Evolutionary conservation across 2,797 vertebrate genomes (phyloP), one percentile per base, ranked within the genome.

Genomic region (Melanotaenia pygmaea): DNA sequence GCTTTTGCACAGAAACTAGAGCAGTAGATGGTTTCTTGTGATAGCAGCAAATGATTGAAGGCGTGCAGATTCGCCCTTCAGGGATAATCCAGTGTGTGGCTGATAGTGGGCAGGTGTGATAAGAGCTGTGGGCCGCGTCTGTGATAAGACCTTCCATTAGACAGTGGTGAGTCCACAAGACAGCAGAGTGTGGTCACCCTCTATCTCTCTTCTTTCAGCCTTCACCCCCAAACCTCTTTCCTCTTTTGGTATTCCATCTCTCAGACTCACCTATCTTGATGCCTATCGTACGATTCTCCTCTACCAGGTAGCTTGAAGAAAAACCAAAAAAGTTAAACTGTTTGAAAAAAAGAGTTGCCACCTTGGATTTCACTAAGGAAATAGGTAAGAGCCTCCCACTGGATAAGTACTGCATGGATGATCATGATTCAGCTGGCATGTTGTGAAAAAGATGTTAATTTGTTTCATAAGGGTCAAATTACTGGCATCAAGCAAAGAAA

Each of bases 101-200:
- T 86, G 92, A 92, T 92, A 93, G 89, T 79, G 85, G 90, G 75
- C 84, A 86, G 91, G 91, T 91, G 89, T 80, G 93, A 94, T 94
- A 94, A 94, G 91, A 75, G 81, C 80, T 75, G 76, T 65, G 83
- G 84, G 86, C 83, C 74, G 82, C 59, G 75, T 69, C 80, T 70
- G 75, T 69, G 92, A 94, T 94, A 94, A 94, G 86, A 85, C 93
- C 91, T 92, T 92, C 93, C 91, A 93, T 94, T 93, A 92, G 90
- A 90, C 83, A 72, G 74, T 47, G 74, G 70, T 80, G 80, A 83
- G 77, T 78, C 12, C 43, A 72, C 67, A 85, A 80, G 84, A 70
- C 77, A 58, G 86, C 73, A 67, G 70, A 80, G 81, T 83, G 80
- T 76, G 87, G 85, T 89, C 89, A 84, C 71, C 76, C 82, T 76